Conservation (phyloP, 2,888 invertebrate genomes). For the Onthophagus sagittarius region DNA sequence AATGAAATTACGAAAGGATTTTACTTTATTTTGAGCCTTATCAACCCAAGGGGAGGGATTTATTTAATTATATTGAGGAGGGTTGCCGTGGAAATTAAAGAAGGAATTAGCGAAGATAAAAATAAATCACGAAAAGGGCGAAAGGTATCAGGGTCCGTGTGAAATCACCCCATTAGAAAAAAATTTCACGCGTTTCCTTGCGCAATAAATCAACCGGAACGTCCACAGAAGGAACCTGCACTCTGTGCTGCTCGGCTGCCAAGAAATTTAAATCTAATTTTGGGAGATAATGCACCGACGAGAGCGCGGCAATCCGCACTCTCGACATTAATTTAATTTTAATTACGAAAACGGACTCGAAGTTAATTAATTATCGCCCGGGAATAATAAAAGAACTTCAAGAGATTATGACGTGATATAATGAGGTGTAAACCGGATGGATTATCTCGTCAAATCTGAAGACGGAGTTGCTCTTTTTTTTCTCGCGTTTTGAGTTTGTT, state of each 20-base stretch:
- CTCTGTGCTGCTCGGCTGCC: not conserved
- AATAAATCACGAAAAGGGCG: slow-evolving; percentile 32
- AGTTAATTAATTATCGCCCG: slow-evolving; percentile 18
- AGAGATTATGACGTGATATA: not conserved
- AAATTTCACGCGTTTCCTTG: slow-evolving; percentile 40
- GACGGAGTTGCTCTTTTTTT: not conserved
- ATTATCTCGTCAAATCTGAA: not conserved
- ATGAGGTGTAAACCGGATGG: not conserved
- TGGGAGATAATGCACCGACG: slow-evolving; percentile 6
- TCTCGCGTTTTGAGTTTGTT: not conserved
- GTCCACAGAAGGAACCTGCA: slow-evolving; percentile 12
- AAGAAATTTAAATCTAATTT: slow-evolving; percentile 23
- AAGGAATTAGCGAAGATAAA: not conserved
- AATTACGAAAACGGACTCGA: slow-evolving; percentile 20
- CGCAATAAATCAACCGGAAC: slow-evolving; percentile 35
- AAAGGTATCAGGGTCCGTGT: slow-evolving; percentile 24
- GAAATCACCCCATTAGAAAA: slow-evolving; percentile 36
- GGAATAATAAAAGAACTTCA: not conserved
- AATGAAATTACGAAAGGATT: not conserved
- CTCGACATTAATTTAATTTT: slow-evolving; percentile 20
- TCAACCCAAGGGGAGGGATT: too few relatives aligned
- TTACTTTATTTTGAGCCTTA: not conserved
- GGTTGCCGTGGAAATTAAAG: not conserved
- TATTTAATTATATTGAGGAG: not conserved
- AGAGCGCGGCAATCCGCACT: slow-evolving; percentile 6